Base-by-base conservation (phyloP, 2,113 vertebrate species). In the Setophaga petechia region DNA sequence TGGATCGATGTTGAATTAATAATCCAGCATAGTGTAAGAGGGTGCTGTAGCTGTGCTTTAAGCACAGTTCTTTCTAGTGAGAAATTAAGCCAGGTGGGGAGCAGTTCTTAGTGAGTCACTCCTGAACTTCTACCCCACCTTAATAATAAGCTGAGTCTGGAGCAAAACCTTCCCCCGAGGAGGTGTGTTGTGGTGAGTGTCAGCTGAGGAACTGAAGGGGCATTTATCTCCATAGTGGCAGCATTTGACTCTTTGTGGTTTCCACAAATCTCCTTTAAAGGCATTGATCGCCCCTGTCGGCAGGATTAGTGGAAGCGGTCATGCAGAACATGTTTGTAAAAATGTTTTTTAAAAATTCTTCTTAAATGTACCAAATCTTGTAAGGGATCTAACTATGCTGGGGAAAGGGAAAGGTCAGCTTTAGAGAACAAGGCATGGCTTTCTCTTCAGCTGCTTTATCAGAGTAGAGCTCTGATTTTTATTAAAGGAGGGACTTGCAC, bases 231-330 rank as follows among this genome's bases (percentile, higher is more conserved):
- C 91, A 98, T 97, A 97, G 97, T 95, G 97, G 96, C 94, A 98
- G 96, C 52, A 79, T 97, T 98, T 98, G 97, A 98, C 96, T 98
- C 96, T 94, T 97, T 96, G 98, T 97, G 98, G 98, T 98, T 97
- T 97, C 97, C 96, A 98, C 97, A 98, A 98, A 98, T 98, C 98
- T 98, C 96, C 95, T 97, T 97, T 98, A 98, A 97, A 98, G 95
- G 96, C 98, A 98, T 98, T 98, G 98, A 98, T 98, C 92, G 93
- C 83, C 89, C 75, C 92, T 96, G 97, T 97, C 47, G 62, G 94
- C 62, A 65, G 93, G 96, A 98, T 98, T 97, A 98, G 97, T 96
- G 84, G 96, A 97, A 98, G 97, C 84, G 19, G 96, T 92, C 96
- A 95, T 94, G 96, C 97, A 97, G 97, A 98, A 96, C 83, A 6